A percentile compares a stretch with the other conserved stretches of the same genome.
Conservation (phyloP, 2,888 invertebrate species). For the Pteria penguin region DNA sequence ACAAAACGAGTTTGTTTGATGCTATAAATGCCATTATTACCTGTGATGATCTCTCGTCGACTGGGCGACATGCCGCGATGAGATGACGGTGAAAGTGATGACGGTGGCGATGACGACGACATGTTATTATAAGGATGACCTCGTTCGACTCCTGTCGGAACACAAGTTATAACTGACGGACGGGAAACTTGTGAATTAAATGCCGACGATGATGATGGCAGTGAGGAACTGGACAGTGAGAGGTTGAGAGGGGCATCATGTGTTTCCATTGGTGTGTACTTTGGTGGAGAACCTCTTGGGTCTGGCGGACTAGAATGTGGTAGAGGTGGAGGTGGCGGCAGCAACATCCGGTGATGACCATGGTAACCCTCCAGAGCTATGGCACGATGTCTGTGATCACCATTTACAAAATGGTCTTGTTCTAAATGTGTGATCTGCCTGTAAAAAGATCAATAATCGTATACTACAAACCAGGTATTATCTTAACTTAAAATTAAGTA, state of each 20-base stretch:
- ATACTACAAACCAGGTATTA: not conserved
- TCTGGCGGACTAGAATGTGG: constrained; percentile 38
- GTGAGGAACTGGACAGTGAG: constrained; percentile 56
- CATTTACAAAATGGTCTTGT: constrained; percentile 55
- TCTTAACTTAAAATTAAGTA: no score
- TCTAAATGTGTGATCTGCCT: constrained; percentile 41
- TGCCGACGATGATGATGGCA: constrained; percentile 30
- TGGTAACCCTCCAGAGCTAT: constrained; percentile 44
- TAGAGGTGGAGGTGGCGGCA: constrained; percentile 44
- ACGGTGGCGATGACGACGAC: constrained; percentile 13
- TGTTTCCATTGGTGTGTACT: constrained; percentile 27
- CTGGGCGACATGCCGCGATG: constrained; percentile 46
- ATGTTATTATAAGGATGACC: constrained; percentile 27
- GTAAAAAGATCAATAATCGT: constrained; percentile 6
- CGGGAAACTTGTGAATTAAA: constrained; percentile 57
- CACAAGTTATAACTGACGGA: constrained; percentile 70
- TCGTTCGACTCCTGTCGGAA: constrained; percentile 40
- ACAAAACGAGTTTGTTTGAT: not conserved
- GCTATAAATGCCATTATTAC: constrained; percentile 6
- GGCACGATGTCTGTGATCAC: constrained; percentile 33
- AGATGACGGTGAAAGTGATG: not conserved
- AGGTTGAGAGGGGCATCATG: constrained; percentile 70
- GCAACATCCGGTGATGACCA: constrained; percentile 45
- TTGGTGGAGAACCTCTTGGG: constrained; percentile 34
- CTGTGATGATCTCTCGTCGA: constrained; percentile 46